Evolutionary conservation across 2,888 invertebrate genomes (phyloP).

Genomic region (Dermolepida albohirtum): DNA sequence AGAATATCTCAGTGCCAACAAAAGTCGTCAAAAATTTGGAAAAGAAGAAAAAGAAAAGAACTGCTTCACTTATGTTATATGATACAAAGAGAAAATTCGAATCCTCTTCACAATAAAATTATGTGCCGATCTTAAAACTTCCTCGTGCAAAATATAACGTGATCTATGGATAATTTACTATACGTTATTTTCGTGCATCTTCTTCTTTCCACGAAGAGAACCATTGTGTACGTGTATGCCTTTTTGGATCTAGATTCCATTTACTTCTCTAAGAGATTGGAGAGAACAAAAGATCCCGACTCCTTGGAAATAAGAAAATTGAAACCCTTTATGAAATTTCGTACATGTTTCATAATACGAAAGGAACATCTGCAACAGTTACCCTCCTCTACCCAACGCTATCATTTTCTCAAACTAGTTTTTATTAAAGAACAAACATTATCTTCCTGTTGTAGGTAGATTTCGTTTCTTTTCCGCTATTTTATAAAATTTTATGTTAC

Average conservation of each 20-base stretch:
- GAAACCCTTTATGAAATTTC: constrained; percentile 25
- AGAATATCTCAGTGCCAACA: too few species aligned
- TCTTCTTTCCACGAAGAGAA: constrained; percentile 2
- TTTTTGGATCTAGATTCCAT: constrained; percentile 1
- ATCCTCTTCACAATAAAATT: constrained; percentile 13
- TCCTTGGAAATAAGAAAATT: constrained; percentile 30
- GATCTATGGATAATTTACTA: constrained; percentile 31
- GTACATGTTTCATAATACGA: constrained; percentile 28
- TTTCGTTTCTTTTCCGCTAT: too few species aligned
- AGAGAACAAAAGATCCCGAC: constrained; percentile 19
- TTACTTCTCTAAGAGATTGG: constrained; percentile 8
- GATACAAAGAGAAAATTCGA: neutral
- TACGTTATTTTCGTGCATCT: constrained; percentile 4
- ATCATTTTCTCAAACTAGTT: neutral
- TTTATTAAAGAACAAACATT: constrained; percentile 20
- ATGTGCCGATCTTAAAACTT: constrained; percentile 6
- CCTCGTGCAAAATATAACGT: constrained; percentile 11
- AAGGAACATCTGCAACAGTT: constrained; percentile 19
- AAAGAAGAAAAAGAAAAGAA: too few species aligned
- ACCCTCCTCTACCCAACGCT: neutral
- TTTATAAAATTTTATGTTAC: too few species aligned
- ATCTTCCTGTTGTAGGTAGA: neutral
- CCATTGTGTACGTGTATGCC: constrained; percentile 5
- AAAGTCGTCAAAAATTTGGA: too few species aligned
- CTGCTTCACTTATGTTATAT: too few species aligned